Percentiles rank a stretch among this genome's conserved stretches.
Evolutionary conservation across 2,113 vertebrate genomes (phyloP).

Genomic region (Tauraco erythrolophus): DNA sequence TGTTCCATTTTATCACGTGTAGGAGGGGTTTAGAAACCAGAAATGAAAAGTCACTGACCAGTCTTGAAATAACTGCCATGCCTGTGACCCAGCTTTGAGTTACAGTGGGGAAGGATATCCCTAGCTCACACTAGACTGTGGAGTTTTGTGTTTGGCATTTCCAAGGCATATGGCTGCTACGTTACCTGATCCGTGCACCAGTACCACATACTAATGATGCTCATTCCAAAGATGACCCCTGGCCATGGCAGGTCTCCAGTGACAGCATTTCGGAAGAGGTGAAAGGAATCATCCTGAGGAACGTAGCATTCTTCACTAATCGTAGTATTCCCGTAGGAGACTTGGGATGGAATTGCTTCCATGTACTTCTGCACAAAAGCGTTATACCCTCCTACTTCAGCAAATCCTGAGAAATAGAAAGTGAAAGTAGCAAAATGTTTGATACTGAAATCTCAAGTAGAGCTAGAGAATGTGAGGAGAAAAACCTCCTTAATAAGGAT

Average conservation of each 20-base stretch:
- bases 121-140: too few relatives aligned
- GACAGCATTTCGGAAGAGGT: constrained; percentile 87
- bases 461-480: not conserved
- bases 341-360: constrained; percentile 77
- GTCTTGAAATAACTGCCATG: not conserved
- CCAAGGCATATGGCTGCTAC: not conserved
- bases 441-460: not conserved
- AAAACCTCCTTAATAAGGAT: not conserved
- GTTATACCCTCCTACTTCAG: constrained; percentile 86
- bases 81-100: not conserved
- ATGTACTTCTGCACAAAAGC: constrained; percentile 85
- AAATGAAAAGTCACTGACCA: not conserved
- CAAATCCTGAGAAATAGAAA: constrained; percentile 81
- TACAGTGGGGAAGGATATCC: too few relatives aligned
- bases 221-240: constrained; percentile 88
- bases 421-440: not conserved
- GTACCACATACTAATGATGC: constrained; percentile 90
- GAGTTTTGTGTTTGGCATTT: not conserved
- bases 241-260: constrained; percentile 93
- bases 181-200: constrained; percentile 97
- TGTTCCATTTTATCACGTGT: not conserved
- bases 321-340: not conserved
- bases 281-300: constrained; percentile 87
- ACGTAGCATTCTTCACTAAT: constrained; percentile 76
- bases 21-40: not conserved